phyloP scores from a whole-genome alignment of 2,888 invertebrate species.

The Torymus texanus region DNA sequence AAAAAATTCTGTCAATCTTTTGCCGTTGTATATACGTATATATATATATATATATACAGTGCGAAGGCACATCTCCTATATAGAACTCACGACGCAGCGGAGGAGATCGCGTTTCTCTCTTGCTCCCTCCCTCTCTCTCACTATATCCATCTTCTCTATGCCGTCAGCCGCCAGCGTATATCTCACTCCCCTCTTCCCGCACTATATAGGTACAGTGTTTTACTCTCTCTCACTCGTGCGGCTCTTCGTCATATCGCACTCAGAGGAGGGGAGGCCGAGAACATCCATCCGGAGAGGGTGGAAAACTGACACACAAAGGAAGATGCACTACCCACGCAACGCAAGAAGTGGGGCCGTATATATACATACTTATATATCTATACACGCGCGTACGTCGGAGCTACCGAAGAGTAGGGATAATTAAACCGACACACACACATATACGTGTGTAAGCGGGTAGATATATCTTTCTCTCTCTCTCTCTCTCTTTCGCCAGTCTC shows the following conservation, averaged over 20 bases:
- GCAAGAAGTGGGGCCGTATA: too few species aligned
- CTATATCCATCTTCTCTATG: not conserved
- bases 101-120: slow-evolving; percentile 5
- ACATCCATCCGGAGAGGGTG: too few species aligned
- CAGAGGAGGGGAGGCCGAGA: not conserved
- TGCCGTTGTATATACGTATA: not conserved
- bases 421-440: slow-evolving; percentile 33
- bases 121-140: not conserved
- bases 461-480: too few species aligned
- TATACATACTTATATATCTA: too few species aligned
- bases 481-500: too few species aligned
- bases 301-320: not conserved
- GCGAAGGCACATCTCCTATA: slow-evolving; percentile 53
- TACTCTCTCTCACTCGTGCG: not conserved
- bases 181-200: too few species aligned
- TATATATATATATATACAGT: too few species aligned
- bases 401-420: slow-evolving; percentile 32
- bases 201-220: too few species aligned
- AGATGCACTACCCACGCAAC: not conserved
- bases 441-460: too few species aligned
- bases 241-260: not conserved
- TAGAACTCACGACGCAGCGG: slow-evolving; percentile 63
- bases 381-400: too few species aligned
- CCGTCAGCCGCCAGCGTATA: not conserved
- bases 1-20: slow-evolving; percentile 32